These are phyloP conservation scores for Rhagophthalmus giganteus DNA, from an alignment of 2,888 invertebrate species.

Conservation along the genomic window DNA sequence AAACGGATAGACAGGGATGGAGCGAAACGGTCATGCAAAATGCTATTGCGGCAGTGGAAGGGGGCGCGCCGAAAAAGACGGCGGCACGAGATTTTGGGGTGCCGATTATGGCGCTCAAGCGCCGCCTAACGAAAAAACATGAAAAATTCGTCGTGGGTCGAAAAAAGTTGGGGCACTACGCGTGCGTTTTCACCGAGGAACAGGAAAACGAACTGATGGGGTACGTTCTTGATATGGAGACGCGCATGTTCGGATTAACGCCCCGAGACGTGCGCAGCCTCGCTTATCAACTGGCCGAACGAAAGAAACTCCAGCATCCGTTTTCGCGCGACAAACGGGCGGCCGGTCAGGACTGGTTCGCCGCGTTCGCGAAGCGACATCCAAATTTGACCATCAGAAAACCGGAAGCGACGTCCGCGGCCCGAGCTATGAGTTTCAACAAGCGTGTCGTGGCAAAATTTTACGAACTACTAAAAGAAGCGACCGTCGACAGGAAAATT, in stretches of 20 bases:
- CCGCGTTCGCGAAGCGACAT: conserved; percentile 8
- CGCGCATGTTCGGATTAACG: conserved; percentile 31
- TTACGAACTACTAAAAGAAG: conserved; percentile 1
- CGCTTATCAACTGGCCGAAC: conserved; percentile 30
- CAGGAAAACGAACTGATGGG: conserved; percentile 13
- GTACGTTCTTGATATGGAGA: conserved; percentile 25
- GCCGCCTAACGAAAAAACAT: conserved; percentile 9
- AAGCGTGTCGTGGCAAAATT: conserved; percentile 8
- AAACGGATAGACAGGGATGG: conserved; percentile 9
- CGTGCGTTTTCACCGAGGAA: conserved; percentile 10
- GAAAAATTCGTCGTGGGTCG: conserved; percentile 15
- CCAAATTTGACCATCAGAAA: conserved; percentile 3
- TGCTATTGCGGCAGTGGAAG: conserved; percentile 5
- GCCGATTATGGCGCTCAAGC: conserved; percentile 11
- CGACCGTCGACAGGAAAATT: neutral
- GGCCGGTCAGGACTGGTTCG: conserved; percentile 33
- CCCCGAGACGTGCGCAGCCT: conserved; percentile 20
- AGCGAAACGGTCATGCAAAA: conserved; percentile 6
- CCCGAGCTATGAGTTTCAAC: conserved; percentile 5
- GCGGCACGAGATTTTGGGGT: conserved; percentile 12
- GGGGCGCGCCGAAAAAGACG: conserved; percentile 3
- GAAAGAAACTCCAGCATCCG: conserved; percentile 27
- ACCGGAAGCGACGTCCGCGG: conserved; percentile 7
- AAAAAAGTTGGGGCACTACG: conserved; percentile 5
- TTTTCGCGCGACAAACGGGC: conserved; percentile 26